Evolutionary conservation across 2,888 invertebrate genomes (phyloP), one percentile per base, ranked within the genome.

Genomic region (Arge pagana): DNA sequence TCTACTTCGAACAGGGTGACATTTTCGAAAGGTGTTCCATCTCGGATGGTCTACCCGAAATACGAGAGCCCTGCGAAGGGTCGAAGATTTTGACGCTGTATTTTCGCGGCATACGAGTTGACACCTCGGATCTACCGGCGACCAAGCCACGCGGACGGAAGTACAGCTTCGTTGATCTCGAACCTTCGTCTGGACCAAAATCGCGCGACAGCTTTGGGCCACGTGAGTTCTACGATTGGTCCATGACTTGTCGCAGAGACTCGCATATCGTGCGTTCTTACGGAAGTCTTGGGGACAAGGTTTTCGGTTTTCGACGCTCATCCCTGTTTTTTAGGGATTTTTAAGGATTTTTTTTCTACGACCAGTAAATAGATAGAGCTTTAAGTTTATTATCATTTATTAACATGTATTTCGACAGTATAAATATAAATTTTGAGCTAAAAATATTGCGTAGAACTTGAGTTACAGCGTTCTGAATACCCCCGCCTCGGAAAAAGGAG

Each of bases 21-120:
- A 33, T 65, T 0, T 66, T 68, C 19, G 30, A 43, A 13, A 5
- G 58, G 3, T 68, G 68, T 24, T 59, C 76, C 0, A 53, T 42
- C n/a, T 42, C 80, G 43, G 66, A 74, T 76, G 73, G 54, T 60
- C 80, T 1, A 80, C 79, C 1, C 70, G 71, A 53, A 64, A 77
- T 6, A n/a, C 16, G 42, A 3, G 31, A 30, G n/a, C 10, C 11
- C 16, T 0, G 19, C 13, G 42, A 30, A 30, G n/a, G 1, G 55
- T 78, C 5, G 72, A 77, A 2, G 62, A 78, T 24, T 83, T 75
- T 59, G 81, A 82, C 56, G 83, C 82, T 0, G 63, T 83, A 3
- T 57, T 83, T 82, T 19, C 39, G 37, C 39, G 37, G 26, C 15
- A 39, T 39, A 4, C 10, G 37, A 19, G 30, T 23, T 6, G 18